These are phyloP conservation scores for Pygoscelis adeliae DNA, from an alignment of 2,113 vertebrate species.

Conservation along the genomic window DNA sequence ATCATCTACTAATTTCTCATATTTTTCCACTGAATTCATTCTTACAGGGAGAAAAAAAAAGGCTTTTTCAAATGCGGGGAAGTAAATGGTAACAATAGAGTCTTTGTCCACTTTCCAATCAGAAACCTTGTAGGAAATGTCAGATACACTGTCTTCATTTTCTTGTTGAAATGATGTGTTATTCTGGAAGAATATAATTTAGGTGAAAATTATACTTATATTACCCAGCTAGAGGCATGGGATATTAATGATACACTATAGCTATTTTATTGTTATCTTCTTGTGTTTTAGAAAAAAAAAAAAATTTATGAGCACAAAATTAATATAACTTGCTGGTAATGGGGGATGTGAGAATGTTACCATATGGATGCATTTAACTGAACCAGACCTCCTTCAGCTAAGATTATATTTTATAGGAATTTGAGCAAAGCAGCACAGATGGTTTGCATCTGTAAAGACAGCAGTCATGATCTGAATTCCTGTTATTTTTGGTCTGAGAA, in stretches of 20 bases:
- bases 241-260: background rate
- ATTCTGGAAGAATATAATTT: background rate
- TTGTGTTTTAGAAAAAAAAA: background rate
- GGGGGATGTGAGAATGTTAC: background rate
- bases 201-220: background rate
- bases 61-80: background rate
- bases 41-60: background rate
- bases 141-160: background rate
- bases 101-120: background rate
- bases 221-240: background rate
- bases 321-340: background rate
- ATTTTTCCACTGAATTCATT: background rate
- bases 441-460: conserved; percentile 50
- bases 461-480: conserved; percentile 3
- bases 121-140: background rate
- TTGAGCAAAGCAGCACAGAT: background rate
- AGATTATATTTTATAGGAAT: background rate
- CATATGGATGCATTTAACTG: conserved; percentile 46
- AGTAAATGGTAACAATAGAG: background rate
- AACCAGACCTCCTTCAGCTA: background rate
- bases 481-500: conserved; percentile 14
- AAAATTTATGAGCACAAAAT: background rate
- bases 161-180: background rate
- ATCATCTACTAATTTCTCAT: background rate
- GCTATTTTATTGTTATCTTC: conserved; percentile 16